Evolutionary conservation across 2,113 vertebrate species (phyloP), one percentile per base, ranked within the genome.

Genomic region (Dasyornis broadbenti): DNA sequence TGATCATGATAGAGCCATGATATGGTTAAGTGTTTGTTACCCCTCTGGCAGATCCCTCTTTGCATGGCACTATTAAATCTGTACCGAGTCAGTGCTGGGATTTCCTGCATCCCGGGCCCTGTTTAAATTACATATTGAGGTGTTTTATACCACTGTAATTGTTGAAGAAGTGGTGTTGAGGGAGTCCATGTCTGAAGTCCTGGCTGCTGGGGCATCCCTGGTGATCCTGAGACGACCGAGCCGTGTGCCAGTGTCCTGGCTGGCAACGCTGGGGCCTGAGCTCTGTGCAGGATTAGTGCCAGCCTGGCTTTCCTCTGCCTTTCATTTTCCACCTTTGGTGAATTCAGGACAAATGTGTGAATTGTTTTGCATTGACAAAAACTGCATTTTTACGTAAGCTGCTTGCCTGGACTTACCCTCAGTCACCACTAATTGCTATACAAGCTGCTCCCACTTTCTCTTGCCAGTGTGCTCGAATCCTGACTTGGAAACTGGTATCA

Each of bases 371-470:
- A 35, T 42, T 72, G 53, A 80, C 70, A 77, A 75, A 86, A 73
- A 0, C 37, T 68, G 56, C 47, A 30, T 80, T 92, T 92, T 93
- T 42, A 56, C 66, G 68, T 21, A 49, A 87, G 28, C 53, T 80
- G 4, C 79, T 88, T 90, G 85, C 88, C 75, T 72, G 60, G 83
- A 45, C 63, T 61, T 79, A 72, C 23, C 65, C 89, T 94, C 0
- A 0, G 8, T 60, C 53, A 14, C 65, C 18, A 30, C 52, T 87
- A 57, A 82, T 64, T 60, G 57, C 70, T 65, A 2, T 40, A 76
- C 45, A 65, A 72, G 71, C 84, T 90, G 93, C 82, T 96, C 84
- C 57, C 33, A 8, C 73, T 71, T 45, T 65, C 81, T 70, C 54
- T 76, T 89, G 87, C 82, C 81, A 40, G 5, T 7, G 42, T 85